Base-by-base conservation (phyloP, 2,888 invertebrate species). In the Flexamia atlantica region DNA sequence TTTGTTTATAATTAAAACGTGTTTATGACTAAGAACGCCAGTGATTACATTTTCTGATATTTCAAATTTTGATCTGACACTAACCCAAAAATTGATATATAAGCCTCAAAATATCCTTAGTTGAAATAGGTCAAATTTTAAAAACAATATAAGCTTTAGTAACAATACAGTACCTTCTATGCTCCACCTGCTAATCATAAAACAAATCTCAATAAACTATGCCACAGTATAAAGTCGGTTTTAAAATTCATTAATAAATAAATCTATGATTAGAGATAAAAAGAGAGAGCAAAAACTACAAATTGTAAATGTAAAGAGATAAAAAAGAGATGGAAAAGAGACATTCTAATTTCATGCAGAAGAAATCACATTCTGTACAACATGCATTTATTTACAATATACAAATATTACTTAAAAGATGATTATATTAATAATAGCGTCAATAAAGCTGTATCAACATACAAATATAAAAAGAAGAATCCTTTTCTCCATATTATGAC, bases 221-320 rank as follows among this genome's bases (percentile, higher is more conserved):
- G 14, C 64, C 64, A 64, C 30, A 23, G 23, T 7, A 57, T 23
- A 23, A 23, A 7, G 23, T 57, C 5, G 23, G 4, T 57, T 57
- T 50, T 64, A 64, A 28, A 64, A 64, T 64, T 20, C 28, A n/a
- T n/a, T n/a, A n/a, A n/a, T n/a, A n/a, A n/a, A n/a, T 64, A 28
- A 64, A 64, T 64, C 4, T 64, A 64, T 28, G 64, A 64, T 1
- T 64, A 64, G 4, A 64, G 64, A 53, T 28, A 64, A 28, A 64
- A 64, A 64, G 64, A 64, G 64, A 64, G 25, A 64, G 64, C 64
- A 64, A 64, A 64, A 64, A 28, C 64, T 64, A 64, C 64, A 30
- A 30, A 28, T 28, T 64, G 7, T 28, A 64, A 12, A 64, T 64
- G 30, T 64, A 64, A 64, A 64, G 64, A 64, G 28, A 64, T 64